Evolutionary conservation across 2,797 vertebrate genomes (phyloP), one percentile per base, ranked within the genome.

Genomic region (Kryptopterus vitreolus): DNA sequence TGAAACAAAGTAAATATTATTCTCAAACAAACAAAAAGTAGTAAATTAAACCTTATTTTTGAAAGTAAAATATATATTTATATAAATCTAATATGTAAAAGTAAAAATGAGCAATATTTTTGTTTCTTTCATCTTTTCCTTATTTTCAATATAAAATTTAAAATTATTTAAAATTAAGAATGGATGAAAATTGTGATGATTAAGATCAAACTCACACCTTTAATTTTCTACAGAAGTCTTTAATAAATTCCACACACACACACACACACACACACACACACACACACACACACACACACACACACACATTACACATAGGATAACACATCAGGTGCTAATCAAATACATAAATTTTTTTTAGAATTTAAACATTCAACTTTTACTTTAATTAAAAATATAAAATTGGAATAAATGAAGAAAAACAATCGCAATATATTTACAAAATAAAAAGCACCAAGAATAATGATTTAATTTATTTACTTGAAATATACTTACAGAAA

Each of bases 241-340:
- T n/a, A n/a, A n/a, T n/a, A n/a, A n/a, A n/a, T n/a, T n/a, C 8
- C 13, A 24, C 76, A 77, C 62, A 68, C 3, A 58, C 22, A 38
- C 20, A 65, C 24, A 35, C 63, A 52, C 7, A 59, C 46, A 61
- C 10, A 20, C 15, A 71, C 11, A 38, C n/a, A 61, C 70, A 62
- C 24, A 48, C 52, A 61, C 13, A 62, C 48, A 71, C 0, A 29
- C 15, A 61, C 1, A 10, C 18, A 78, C 15, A 33, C 29, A 70
- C 48, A 33, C 18, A 38, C 9, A 63, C 29, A 55, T 38, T n/a
- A 72, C 46, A 79, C 48, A 1, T 71, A 26, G 13, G 22, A 7
- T 46, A 57, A 74, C 55, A 66, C 65, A 48, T 73, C 57, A 77
- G 76, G 70, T 77, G 76, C 76, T 68, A 74, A 73, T 43, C 38